phyloP scores from a whole-genome alignment of 2,888 invertebrate genomes.

The Sinelater perroti region DNA sequence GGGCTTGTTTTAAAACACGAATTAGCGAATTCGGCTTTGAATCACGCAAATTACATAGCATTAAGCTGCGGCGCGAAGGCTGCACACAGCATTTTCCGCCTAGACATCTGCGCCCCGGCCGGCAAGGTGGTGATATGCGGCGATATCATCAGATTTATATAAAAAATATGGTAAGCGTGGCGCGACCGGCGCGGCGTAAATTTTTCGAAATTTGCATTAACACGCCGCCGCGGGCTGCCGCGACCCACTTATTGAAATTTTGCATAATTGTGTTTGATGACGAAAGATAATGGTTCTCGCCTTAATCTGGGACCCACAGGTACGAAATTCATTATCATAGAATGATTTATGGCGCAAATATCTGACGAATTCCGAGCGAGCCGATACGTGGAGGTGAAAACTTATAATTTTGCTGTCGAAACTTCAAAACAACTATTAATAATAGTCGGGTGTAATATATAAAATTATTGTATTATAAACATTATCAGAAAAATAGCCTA shows the following conservation, averaged over 20 bases:
- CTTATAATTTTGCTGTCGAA: no score
- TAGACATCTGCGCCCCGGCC: constrained; percentile 20
- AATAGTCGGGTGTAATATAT: no score
- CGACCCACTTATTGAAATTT: constrained; percentile 13
- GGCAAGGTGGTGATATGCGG: constrained; percentile 14
- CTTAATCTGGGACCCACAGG: no score
- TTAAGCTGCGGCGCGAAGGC: constrained; percentile 31
- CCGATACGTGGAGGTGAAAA: no score
- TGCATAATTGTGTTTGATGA: constrained; percentile 3
- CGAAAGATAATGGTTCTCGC: no score
- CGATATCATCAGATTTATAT: constrained; percentile 34
- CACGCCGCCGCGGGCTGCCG: neutral
- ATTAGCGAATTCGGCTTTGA: constrained; percentile 42
- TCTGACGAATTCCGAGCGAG: no score
- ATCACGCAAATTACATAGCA: constrained; percentile 42
- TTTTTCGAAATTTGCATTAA: constrained; percentile 14
- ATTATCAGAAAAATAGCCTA: no score
- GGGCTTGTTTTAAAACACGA: constrained; percentile 39
- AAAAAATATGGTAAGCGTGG: constrained; percentile 26
- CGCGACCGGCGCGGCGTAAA: neutral
- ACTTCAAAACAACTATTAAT: no score
- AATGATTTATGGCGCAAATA: no score
- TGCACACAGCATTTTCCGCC: constrained; percentile 26
- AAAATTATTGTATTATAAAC: no score
- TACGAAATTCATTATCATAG: no score